These are phyloP conservation scores for Parazoanthus atlanticus DNA, from an alignment of 92 coral and sea anemone genomes.

Conservation along the genomic window DNA sequence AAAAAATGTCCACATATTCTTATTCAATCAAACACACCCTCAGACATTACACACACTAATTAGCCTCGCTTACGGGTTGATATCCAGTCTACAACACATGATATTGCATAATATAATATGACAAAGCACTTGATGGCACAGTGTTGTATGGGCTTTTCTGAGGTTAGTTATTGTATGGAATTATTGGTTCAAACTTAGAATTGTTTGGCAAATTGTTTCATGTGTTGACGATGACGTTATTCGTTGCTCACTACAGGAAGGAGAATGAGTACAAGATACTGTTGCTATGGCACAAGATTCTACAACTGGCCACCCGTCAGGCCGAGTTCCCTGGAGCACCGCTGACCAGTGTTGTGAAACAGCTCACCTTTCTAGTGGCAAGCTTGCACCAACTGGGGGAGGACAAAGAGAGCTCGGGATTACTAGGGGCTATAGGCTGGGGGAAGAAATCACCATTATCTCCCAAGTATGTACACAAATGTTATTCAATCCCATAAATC, in stretches of 20 bases:
- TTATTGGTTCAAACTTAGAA: neutral
- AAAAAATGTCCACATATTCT: too few species aligned
- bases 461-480: constrained; percentile 67
- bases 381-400: constrained; percentile 81
- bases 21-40: too few species aligned
- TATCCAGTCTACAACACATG: neutral
- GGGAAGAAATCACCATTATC: constrained; percentile 90
- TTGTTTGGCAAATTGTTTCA: neutral
- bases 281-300: constrained; percentile 94
- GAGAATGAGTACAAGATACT: constrained; percentile 78
- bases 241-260: constrained; percentile 43
- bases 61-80: neutral
- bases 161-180: neutral
- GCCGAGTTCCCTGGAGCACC: constrained; percentile 76
- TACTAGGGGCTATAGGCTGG: constrained; percentile 94
- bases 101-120: too few species aligned
- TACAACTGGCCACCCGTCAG: constrained; percentile 84
- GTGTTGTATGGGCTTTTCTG: neutral
- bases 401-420: constrained; percentile 92
- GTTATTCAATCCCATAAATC: too few species aligned
- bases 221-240: neutral
- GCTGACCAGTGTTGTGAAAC: constrained; percentile 77
- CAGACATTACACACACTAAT: too few species aligned
- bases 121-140: too few species aligned
- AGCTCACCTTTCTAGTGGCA: constrained; percentile 83